Evolutionary conservation across 2,797 vertebrate species (phyloP), one percentile per base, ranked within the genome.

Genomic region (Cebuella pygmaea): DNA sequence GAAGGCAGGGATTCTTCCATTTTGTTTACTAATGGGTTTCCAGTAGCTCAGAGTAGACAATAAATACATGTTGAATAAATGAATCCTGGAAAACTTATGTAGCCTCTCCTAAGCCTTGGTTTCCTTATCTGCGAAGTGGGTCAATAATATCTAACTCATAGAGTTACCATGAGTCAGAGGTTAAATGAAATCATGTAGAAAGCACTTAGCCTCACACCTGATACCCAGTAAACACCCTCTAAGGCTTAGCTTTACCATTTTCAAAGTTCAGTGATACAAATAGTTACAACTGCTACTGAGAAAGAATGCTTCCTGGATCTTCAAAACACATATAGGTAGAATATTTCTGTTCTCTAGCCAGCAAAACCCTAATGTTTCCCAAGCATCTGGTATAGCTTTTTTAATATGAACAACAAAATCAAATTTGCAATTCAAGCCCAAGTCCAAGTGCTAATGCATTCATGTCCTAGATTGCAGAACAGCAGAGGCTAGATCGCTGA

Each of bases 391-490:
- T 64, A 24, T 67, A 92, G 90, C 50, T 97, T 97, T 92, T 95
- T 74, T 59, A 94, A 97, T 90, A 88, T 82, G 90, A 95, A 97
- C 95, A 97, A 95, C 94, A 97, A 96, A 96, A 91, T 95, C 86
- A 91, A 75, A 97, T 97, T 90, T 97, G 96, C 97, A 93, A 96
- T 98, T 97, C 95, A 96, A 97, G 88, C 72, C 80, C 36, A 72
- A 95, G 94, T 97, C 97, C 95, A 94, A 91, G 95, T 64, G 94
- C 86, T 97, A 97, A 97, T 94, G 95, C 78, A 91, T 96, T 67
- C 79, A 10, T 84, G 97, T 33, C 96, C 94, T 89, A 94, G 93
- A 98, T 75, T 78, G 90, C 59, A 57, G 72, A 84, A 84, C 17
- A 90, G 90, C 41, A 26, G 10, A 74, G 33, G 46, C 48, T 22